Conservation (phyloP, 2,888 invertebrate genomes). For the Eilema sororculum region DNA sequence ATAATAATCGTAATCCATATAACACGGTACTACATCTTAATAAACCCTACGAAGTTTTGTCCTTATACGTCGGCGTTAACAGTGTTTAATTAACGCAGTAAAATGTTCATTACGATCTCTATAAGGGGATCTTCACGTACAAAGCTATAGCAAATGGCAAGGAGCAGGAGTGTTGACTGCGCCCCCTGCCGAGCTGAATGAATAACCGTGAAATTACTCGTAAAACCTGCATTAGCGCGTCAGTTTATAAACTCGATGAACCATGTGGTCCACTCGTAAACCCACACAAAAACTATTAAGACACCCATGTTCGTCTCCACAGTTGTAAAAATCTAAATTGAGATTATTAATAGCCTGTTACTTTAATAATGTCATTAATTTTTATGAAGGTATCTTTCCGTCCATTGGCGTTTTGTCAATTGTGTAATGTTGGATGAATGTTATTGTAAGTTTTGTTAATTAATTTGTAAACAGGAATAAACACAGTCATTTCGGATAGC, state of each 20-base stretch:
- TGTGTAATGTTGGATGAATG: constrained; percentile 37
- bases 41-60: constrained; percentile 4
- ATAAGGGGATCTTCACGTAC: constrained; percentile 34
- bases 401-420: constrained; percentile 41
- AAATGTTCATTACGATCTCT: constrained; percentile 47
- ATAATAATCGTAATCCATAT: not conserved
- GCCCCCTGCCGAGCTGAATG: constrained; percentile 74
- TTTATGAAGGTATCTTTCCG: constrained; percentile 32
- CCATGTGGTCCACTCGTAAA: constrained; percentile 80
- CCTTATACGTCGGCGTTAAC: constrained; percentile 25
- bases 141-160: constrained; percentile 33
- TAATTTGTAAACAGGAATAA: constrained; percentile 42
- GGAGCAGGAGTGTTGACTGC: constrained; percentile 39
- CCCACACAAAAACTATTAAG: constrained; percentile 67
- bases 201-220: constrained; percentile 84
- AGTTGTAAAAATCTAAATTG: constrained; percentile 74
- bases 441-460: constrained; percentile 35
- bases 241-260: constrained; percentile 74
- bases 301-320: constrained; percentile 60
- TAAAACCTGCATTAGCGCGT: constrained; percentile 82
- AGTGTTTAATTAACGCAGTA: constrained; percentile 43
- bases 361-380: constrained; percentile 65
- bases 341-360: constrained; percentile 70
- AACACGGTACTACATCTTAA: not conserved
- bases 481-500: constrained; percentile 24